Evolutionary conservation across 2,888 invertebrate genomes (phyloP).

Genomic region (Phaonia tiefii): DNA sequence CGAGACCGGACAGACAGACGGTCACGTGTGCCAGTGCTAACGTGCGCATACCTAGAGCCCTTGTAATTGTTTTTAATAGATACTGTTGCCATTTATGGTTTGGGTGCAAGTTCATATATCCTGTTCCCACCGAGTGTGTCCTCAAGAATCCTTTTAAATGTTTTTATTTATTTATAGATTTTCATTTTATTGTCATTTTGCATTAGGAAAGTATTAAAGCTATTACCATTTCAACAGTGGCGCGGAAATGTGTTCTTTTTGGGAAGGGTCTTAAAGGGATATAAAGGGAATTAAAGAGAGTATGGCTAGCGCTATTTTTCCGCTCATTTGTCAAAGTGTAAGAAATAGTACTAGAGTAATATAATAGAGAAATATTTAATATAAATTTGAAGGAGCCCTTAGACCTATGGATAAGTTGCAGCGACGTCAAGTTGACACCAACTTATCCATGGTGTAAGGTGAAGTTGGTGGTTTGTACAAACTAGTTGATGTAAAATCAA

Average conservation of each 20-base stretch:
- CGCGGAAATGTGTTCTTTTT: neutral
- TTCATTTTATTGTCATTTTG: slow-evolving; percentile 55
- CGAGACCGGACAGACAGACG: slow-evolving; percentile 38
- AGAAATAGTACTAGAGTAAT: no score
- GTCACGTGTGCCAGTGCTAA: slow-evolving; percentile 56
- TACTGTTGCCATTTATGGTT: slow-evolving; percentile 60
- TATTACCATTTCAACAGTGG: neutral
- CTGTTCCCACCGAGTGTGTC: slow-evolving; percentile 14
- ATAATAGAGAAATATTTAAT: no score
- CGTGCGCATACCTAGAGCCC: slow-evolving; percentile 52
- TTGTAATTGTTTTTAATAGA: slow-evolving; percentile 67
- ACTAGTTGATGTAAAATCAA: no score
- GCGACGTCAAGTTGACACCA: no score
- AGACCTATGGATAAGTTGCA: no score
- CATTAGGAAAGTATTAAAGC: slow-evolving; percentile 46
- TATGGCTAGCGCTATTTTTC: no score
- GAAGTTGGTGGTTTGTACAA: no score
- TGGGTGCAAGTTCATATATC: neutral
- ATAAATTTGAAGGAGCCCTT: no score
- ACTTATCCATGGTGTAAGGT: no score
- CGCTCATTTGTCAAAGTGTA: no score
- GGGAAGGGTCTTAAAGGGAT: neutral
- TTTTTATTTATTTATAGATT: slow-evolving; percentile 64
- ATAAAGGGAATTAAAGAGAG: no score
- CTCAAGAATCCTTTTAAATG: slow-evolving; percentile 35